Evolutionary conservation across 1,140 invertebrate species (phyloP).

Genomic region (Heterodera carotae): DNA sequence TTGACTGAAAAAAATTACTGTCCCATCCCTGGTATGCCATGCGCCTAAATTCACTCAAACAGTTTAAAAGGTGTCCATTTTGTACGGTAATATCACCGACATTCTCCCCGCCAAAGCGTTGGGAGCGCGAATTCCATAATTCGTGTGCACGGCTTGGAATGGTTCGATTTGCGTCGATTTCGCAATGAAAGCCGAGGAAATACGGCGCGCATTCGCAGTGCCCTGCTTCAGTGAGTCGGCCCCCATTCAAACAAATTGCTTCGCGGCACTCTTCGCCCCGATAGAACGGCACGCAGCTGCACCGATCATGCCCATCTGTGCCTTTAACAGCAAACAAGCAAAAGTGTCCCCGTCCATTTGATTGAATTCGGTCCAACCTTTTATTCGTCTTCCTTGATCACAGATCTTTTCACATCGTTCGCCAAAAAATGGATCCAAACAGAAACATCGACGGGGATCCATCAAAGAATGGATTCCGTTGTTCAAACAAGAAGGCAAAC

Average conservation of each 20-base stretch:
- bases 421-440: constrained; percentile 62
- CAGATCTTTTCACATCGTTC: constrained; percentile 62
- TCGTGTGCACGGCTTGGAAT: constrained; percentile 16
- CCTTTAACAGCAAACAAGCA: constrained; percentile 14
- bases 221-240: constrained; percentile 37
- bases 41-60: too few relatives aligned
- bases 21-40: too few relatives aligned
- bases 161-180: constrained; percentile 62
- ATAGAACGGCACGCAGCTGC: constrained; percentile 61
- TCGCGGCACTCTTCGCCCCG: constrained; percentile 63
- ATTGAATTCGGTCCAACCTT: constrained; percentile 35
- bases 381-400: constrained; percentile 58
- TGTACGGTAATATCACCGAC: neutral
- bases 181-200: constrained; percentile 62
- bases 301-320: constrained; percentile 54
- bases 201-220: constrained; percentile 58
- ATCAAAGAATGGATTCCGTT: constrained; percentile 55
- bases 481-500: constrained; percentile 58
- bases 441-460: constrained; percentile 48
- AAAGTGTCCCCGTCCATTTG: constrained; percentile 10
- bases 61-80: too few relatives aligned
- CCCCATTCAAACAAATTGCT: constrained; percentile 63
- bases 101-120: constrained; percentile 52
- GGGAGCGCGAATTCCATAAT: constrained; percentile 46
- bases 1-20: too few relatives aligned